Conservation (phyloP, 2,113 vertebrate species). For the Aramus guarauna region DNA sequence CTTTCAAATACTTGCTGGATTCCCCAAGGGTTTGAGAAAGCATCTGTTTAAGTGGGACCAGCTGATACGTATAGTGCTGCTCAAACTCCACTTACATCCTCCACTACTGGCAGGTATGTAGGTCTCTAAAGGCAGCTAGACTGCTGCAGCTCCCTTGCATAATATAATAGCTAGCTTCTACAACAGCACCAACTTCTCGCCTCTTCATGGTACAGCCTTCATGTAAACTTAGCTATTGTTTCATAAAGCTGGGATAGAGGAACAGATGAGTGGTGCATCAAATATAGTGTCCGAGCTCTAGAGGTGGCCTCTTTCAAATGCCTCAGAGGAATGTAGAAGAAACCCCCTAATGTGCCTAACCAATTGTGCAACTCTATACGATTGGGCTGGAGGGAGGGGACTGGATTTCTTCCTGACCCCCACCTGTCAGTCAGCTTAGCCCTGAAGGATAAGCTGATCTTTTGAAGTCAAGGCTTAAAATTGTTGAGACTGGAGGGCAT, state of each 20-base stretch:
- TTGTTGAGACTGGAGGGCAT: conserved; percentile 29
- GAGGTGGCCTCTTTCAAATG: background rate
- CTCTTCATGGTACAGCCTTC: background rate
- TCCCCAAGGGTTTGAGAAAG: background rate
- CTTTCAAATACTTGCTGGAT: background rate
- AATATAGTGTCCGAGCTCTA: background rate
- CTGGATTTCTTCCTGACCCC: background rate
- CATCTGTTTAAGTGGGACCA: background rate
- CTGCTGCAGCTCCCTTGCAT: background rate
- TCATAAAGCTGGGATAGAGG: background rate
- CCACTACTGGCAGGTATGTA: background rate
- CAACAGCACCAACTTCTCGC: background rate
- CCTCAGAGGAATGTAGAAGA: background rate
- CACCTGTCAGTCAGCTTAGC: background rate
- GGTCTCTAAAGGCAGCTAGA: background rate
- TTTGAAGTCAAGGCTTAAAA: conserved; percentile 46
- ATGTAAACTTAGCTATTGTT: background rate
- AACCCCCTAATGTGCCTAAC: background rate
- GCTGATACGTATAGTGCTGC: background rate
- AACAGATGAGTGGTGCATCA: background rate
- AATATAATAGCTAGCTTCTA: background rate
- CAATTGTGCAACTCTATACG: background rate
- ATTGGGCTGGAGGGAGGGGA: background rate
- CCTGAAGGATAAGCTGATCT: background rate
- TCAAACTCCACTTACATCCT: background rate